Evolutionary conservation across 2,113 vertebrate species (phyloP).

Genomic region (Zosterops borbonicus): DNA sequence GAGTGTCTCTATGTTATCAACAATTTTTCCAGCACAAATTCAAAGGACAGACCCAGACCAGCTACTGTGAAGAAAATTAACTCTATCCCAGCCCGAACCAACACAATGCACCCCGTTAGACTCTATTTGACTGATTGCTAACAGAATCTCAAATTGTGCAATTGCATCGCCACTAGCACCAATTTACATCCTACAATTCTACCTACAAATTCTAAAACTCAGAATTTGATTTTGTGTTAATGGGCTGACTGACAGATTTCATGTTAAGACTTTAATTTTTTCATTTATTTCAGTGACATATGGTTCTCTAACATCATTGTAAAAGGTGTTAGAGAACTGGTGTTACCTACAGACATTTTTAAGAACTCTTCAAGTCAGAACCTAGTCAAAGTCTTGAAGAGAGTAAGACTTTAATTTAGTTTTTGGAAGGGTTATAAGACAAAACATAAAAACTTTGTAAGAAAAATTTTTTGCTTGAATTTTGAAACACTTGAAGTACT

Average conservation of each 20-base stretch:
- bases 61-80: neutral
- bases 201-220: neutral
- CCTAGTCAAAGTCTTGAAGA: neutral
- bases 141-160: neutral
- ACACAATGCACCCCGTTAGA: accelerated
- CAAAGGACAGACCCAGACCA: neutral
- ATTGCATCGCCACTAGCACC: neutral
- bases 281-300: neutral
- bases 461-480: neutral
- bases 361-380: neutral
- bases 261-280: neutral
- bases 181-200: neutral
- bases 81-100: neutral
- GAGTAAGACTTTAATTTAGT: neutral
- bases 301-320: neutral
- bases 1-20: neutral
- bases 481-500: neutral
- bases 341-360: neutral
- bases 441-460: neutral
- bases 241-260: neutral
- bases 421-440: neutral
- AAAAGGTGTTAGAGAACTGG: neutral
- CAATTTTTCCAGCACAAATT: neutral
- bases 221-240: neutral
- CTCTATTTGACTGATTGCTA: neutral